Conservation (phyloP, 1,140 invertebrate genomes). For the Zaprionus capensis region DNA sequence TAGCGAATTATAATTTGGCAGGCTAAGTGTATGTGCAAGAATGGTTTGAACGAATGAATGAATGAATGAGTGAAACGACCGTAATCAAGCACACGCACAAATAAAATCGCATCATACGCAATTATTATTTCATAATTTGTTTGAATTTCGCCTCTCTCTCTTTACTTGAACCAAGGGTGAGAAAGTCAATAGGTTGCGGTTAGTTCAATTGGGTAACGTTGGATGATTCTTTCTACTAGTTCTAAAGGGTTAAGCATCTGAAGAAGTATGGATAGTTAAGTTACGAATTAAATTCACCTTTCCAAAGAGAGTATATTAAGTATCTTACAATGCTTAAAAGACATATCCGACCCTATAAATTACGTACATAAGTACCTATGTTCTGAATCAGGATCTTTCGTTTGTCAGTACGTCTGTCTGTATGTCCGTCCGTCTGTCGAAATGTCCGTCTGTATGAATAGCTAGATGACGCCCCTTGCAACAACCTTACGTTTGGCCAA, state of each 20-base stretch:
- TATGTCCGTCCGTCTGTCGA: no score
- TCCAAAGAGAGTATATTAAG: no score
- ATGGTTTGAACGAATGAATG: conserved; percentile 19
- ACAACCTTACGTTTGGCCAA: no score
- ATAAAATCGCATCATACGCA: conserved; percentile 68
- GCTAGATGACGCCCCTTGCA: no score
- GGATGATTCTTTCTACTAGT: neutral
- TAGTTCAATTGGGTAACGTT: conserved; percentile 7
- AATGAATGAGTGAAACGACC: conserved; percentile 42
- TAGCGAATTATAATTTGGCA: conserved; percentile 43
- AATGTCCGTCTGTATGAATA: no score
- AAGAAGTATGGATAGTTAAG: neutral
- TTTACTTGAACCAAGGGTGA: conserved; percentile 56
- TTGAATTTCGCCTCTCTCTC: conserved; percentile 47
- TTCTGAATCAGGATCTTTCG: no score
- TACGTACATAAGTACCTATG: no score
- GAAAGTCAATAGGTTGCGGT: conserved; percentile 72
- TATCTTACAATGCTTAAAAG: no score
- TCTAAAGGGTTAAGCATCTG: neutral
- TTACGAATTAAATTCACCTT: neutral
- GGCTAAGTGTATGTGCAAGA: conserved; percentile 47
- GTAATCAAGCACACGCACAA: conserved; percentile 39
- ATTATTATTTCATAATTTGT: conserved; percentile 83
- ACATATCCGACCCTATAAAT: no score
- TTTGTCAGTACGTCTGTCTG: no score